Evolutionary conservation across 2,113 vertebrate genomes (phyloP), one percentile per base, ranked within the genome.

Genomic region (Toxotes chatareus): DNA sequence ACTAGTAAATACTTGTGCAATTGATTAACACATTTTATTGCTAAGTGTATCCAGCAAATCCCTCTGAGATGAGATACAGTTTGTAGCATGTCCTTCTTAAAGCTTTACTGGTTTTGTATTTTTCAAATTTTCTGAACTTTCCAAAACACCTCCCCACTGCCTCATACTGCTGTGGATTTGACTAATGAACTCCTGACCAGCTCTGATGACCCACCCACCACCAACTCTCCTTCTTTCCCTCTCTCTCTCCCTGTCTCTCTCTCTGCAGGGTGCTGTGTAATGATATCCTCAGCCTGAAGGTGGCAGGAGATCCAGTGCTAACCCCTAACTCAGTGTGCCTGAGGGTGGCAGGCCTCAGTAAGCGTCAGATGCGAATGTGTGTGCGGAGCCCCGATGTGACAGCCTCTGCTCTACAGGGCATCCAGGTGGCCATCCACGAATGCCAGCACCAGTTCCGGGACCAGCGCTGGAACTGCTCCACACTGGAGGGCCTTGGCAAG

Each of bases 391-490:
- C 97, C 1, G 97, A 97, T 86, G 97, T 97, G 77, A 97, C 96
- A 0, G 97, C 97, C 76, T 97, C 97, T 0, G 97, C 97, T 34
- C 95, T 98, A n/a, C 97, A 98, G 90, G 97, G 97, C 72, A 95
- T 98, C 87, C 97, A 97, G 85, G 95, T 97, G 73, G 97, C 97
- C 4, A 94, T 97, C 73, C 97, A 98, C 10, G 97, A 98, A 86
- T 98, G 97, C 90, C 97, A 97, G 89, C 95, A 97, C 79, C 97
- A 98, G 92, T 93, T 98, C 79, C 95, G 94, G 19, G 95, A 96
- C 89, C 97, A 97, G 90, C 96, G 97, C 79, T 98, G 97, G 97
- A 97, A 98, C 93, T 98, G 97, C 88, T 98, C 97, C 0, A 94
- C 96, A 0, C 91, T 98, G 82, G 96, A 97, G 92, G 95, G 93